Base-by-base conservation (phyloP, 2,888 invertebrate genomes). In the Plagodis dolabraria region DNA sequence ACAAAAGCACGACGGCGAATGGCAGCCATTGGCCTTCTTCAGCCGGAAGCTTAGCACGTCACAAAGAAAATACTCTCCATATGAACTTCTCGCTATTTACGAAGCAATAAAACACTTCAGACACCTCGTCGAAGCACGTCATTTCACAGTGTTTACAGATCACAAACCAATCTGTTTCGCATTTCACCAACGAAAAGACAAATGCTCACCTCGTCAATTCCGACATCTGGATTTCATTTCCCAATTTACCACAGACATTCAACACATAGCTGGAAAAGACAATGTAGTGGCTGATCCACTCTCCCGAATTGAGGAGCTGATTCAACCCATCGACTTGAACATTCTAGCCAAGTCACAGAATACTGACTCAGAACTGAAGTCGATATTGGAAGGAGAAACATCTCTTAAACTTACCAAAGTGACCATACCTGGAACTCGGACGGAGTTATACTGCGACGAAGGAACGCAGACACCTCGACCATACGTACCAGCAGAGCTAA, bases 81-180 rank as follows among this genome's bases (percentile, higher is more conserved):
- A 45, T 7, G 45, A 45, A 22, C 9, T 45, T 0, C 45, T 45
- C 2, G 45, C 45, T 2, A 45, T 45, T 6, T 22, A 45, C 47
- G 54, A 54, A 7, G 38, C 33, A n/a, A 57, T 7, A 64, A 66
- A 22, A 11, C 7, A 45, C 9, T 45, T 45, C 7, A 6, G 45
- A 7, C 11, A 22, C n/a, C n/a, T 45, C 7, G 4, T 45, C 5
- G 45, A 45, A 22, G 45, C 67, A 34, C 2, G 49, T 46, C 1
- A 55, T 34, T 35, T 36, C 7, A n/a, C n/a, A 11, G 11, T 66
- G 0, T 50, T 54, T 6, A 46, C 60, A 5, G 63, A 59, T 5
- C 57, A 85, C 82, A 0, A 82, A 84, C 68, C 85, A 80, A 58
- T 83, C 80, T 47, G 82, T 81, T 0, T 53, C 84, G 12, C 0